Base-by-base conservation (phyloP, 2,888 invertebrate genomes). In the Clitarchus hookeri region DNA sequence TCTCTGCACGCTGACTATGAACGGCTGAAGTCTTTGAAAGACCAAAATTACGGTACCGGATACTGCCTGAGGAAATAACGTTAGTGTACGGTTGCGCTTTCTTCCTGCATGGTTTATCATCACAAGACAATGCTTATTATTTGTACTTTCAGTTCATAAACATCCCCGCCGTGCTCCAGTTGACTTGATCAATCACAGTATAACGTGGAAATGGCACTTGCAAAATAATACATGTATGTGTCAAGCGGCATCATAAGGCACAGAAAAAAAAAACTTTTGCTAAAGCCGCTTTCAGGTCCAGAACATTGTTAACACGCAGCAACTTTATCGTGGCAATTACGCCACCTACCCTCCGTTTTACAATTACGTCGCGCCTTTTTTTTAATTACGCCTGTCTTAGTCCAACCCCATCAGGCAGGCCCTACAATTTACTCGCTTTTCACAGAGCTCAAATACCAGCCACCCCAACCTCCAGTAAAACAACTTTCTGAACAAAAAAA, bases 361-460 rank as follows among this genome's bases (percentile, higher is more conserved):
- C 65, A 65, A n/a, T 23, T 11, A 65, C 6, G 23, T 1, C 19
- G 65, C 16, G 1, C n/a, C 11, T 65, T 65, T 65, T 65, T 65
- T 65, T 65, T n/a, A n/a, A 65, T 65, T 65, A 65, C 19, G 65
- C n/a, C 65, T 65, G 65, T 23, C 65, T 1, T 6, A 19, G 16
- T 2, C n/a, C n/a, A 11, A 19, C 65, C 65, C n/a, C 8, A n/a
- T 65, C 65, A 65, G 65, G n/a, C 19, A 23, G 16, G n/a, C 65
- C 65, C 19, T 65, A 65, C 65, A 65, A n/a, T 65, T 65, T 65
- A 65, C 65, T 65, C 65, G 65, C 65, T 65, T 65, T 65, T 65
- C 65, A 65, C 65, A 65, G 65, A 19, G n/a, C 65, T 65, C 19
- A 65, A 65, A 65, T 65, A 65, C 65, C 65, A 65, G 48, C n/a